phyloP scores from a whole-genome alignment of 1,140 invertebrate genomes.

The Thalassaphorura encarpata region DNA sequence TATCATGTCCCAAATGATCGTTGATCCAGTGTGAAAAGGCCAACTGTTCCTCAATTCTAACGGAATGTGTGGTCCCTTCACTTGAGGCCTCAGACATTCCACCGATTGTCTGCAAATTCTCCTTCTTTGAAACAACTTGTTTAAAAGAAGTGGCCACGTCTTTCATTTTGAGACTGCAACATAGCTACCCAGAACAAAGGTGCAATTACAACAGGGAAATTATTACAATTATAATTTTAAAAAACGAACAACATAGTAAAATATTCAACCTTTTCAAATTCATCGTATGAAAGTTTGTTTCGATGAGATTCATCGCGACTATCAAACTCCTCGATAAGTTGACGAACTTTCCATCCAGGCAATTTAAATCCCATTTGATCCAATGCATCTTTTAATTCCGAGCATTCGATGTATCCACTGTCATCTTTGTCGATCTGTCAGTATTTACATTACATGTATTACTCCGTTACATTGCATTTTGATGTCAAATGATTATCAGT shows the following conservation, averaged over 20 bases:
- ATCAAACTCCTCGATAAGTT: constrained; percentile 79
- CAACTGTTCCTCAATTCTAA: constrained; percentile 86
- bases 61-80: constrained; percentile 86
- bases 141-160: constrained; percentile 83
- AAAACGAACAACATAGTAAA: background rate
- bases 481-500: background rate
- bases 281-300: constrained; percentile 65
- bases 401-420: constrained; percentile 79
- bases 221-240: background rate
- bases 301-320: constrained; percentile 58
- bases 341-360: constrained; percentile 80
- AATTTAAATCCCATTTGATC: constrained; percentile 85
- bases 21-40: constrained; percentile 99
- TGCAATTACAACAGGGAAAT: constrained; percentile 4
- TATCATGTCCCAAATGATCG: constrained; percentile 75
- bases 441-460: too few relatives aligned
- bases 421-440: constrained; percentile 67
- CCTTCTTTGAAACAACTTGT: constrained; percentile 80
- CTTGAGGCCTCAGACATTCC: constrained; percentile 92
- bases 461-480: constrained; percentile 3
- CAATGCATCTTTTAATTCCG: constrained; percentile 80
- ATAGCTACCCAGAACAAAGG: constrained; percentile 51
- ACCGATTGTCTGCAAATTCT: constrained; percentile 82
- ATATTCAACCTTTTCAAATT: constrained; percentile 74
- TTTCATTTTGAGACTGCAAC: constrained; percentile 73